A percentile compares a stretch with the other conserved stretches of the same genome.
Conservation (phyloP, 2,797 vertebrate genomes). For the Phrynocephalus forsythii region DNA sequence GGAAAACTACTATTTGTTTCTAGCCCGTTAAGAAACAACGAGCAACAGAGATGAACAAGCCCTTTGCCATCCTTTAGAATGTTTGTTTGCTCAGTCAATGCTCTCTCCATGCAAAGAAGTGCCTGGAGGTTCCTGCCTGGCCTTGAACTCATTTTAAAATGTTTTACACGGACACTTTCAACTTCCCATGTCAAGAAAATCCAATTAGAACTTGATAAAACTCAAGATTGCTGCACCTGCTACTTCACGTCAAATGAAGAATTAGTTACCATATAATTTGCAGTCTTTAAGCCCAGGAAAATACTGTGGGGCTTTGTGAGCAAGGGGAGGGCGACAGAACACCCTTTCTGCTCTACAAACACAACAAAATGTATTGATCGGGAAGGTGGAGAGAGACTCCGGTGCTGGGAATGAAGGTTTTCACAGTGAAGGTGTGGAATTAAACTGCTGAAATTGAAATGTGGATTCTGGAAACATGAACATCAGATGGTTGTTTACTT, state of each 20-base stretch:
- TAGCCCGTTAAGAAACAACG: neutral
- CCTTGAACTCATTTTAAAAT: neutral
- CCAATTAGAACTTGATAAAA: neutral
- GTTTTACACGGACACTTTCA: neutral
- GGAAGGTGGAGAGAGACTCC: neutral
- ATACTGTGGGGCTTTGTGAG: neutral
- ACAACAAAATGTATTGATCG: neutral
- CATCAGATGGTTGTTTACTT: neutral
- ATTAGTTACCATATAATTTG: slow-evolving; percentile 26
- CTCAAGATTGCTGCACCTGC: neutral
- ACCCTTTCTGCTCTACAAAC: neutral
- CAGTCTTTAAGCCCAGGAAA: neutral
- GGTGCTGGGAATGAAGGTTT: neutral
- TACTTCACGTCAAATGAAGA: slow-evolving; percentile 10
- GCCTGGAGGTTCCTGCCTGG: neutral
- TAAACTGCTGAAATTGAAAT: neutral
- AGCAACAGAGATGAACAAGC: neutral
- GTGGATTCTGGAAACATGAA: neutral
- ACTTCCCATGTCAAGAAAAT: slow-evolving; percentile 14
- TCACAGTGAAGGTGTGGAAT: neutral
- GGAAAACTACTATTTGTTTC: neutral
- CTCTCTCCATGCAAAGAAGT: neutral
- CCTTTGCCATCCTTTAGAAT: neutral
- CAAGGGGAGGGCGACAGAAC: too few species aligned
- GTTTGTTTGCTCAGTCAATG: neutral